Evolutionary conservation across 23 tunicate genomes (phyloP).

Genomic region (Ciona savignyi): DNA sequence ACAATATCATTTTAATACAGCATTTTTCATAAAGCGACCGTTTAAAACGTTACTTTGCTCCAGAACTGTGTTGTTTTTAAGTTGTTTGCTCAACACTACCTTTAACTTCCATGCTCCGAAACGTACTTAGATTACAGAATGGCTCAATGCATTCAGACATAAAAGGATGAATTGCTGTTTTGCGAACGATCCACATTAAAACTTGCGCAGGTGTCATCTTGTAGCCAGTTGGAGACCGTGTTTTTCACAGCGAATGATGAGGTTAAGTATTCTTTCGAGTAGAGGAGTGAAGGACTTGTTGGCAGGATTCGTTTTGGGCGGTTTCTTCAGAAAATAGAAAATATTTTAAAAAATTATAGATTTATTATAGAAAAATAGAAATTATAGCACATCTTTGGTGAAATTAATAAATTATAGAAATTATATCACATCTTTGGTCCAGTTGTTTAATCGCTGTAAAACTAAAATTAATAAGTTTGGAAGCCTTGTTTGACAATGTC

Average conservation of each 20-base stretch:
- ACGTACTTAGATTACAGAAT: too few relatives aligned
- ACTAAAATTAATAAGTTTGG: too few relatives aligned
- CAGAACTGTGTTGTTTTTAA: too few relatives aligned
- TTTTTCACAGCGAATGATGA: neutral
- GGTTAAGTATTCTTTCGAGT: neutral
- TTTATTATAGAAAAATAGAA: neutral
- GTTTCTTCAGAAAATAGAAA: neutral
- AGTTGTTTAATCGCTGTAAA: too few relatives aligned
- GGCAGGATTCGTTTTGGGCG: neutral
- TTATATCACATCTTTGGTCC: neutral
- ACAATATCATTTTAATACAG: too few relatives aligned
- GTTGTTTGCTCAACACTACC: too few relatives aligned
- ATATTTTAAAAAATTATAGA: neutral
- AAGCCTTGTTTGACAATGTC: too few relatives aligned
- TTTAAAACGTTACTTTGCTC: too few relatives aligned
- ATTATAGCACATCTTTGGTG: neutral
- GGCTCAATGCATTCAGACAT: neutral
- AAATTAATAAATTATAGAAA: neutral
- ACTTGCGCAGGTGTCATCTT: neutral
- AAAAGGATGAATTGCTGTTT: neutral
- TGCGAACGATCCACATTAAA: neutral
- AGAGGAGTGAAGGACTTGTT: neutral
- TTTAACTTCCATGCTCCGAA: too few relatives aligned
- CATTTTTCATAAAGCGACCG: too few relatives aligned
- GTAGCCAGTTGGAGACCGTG: neutral